Percentiles rank a stretch among this genome's conserved stretches.
These are phyloP conservation scores for Latrodectus geometricus DNA, from an alignment of 1,140 invertebrate species.

Conservation along the genomic window DNA sequence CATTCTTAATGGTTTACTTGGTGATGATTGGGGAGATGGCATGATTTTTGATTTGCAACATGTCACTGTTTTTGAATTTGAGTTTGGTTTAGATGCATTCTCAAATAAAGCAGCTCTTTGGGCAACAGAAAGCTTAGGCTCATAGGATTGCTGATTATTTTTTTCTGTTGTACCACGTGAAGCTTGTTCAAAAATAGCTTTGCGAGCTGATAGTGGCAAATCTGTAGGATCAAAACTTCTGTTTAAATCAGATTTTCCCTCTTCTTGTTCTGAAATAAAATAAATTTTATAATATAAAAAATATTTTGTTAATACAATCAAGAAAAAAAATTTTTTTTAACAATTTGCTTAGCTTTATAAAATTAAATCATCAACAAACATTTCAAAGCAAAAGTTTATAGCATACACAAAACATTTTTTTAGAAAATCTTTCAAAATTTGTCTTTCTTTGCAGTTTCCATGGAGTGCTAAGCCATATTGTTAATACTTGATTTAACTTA, in stretches of 20 bases:
- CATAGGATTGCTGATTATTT: neutral
- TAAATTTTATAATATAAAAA: too few relatives aligned
- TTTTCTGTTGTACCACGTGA: slow-evolving; percentile 15
- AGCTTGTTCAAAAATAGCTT: slow-evolving; percentile 67
- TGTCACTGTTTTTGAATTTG: neutral
- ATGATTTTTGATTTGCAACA: neutral
- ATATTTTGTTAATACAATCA: too few relatives aligned
- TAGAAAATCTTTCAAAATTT: too few relatives aligned
- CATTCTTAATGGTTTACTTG: neutral
- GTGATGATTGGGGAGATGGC: neutral
- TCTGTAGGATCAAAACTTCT: slow-evolving; percentile 60
- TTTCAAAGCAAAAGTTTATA: too few relatives aligned
- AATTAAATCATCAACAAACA: too few relatives aligned
- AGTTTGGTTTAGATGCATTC: slow-evolving; percentile 11
- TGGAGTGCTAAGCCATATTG: too few relatives aligned
- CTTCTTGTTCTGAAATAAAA: neutral
- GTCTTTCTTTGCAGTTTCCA: too few relatives aligned
- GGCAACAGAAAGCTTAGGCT: slow-evolving; percentile 53
- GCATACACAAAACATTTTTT: too few relatives aligned
- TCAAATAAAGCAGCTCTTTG: slow-evolving; percentile 58
- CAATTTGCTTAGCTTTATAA: too few relatives aligned
- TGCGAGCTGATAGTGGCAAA: slow-evolving; percentile 66
- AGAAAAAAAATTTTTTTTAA: too few relatives aligned
- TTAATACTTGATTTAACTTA: too few relatives aligned
- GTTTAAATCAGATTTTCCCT: neutral